These are phyloP conservation scores for Drosophila mulleri DNA, from an alignment of 2,888 invertebrate species.

Conservation along the genomic window DNA sequence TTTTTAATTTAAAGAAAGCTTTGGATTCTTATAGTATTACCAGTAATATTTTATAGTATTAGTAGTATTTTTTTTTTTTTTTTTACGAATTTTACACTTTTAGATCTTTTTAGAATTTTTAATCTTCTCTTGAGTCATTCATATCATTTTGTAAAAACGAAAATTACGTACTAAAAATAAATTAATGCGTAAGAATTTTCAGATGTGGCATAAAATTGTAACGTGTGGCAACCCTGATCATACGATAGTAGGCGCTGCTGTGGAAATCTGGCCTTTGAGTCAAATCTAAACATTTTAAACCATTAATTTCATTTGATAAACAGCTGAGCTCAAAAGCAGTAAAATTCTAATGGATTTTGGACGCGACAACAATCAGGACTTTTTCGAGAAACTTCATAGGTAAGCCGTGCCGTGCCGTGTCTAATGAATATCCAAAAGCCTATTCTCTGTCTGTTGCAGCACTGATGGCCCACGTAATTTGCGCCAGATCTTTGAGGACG, in stretches of 20 bases:
- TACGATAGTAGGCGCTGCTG: background rate
- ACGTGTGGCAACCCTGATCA: background rate
- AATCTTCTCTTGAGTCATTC: too few relatives aligned
- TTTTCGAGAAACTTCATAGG: conserved; percentile 30
- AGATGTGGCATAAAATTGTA: background rate
- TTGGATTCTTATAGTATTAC: too few relatives aligned
- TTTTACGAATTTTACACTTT: too few relatives aligned
- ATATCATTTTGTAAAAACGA: too few relatives aligned
- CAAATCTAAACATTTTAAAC: background rate
- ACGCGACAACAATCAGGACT: conserved; percentile 14
- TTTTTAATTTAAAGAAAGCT: background rate
- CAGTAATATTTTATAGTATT: too few relatives aligned
- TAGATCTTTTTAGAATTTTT: too few relatives aligned
- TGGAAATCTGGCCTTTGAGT: background rate
- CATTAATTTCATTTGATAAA: background rate
- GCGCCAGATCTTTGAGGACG: conserved; percentile 53
- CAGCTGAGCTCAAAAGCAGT: background rate
- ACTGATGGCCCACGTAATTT: conserved; percentile 32
- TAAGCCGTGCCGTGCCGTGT: conserved; percentile 7
- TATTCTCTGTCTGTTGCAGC: conserved; percentile 10
- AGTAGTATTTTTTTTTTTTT: too few relatives aligned
- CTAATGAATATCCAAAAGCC: too few relatives aligned
- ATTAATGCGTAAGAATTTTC: background rate
- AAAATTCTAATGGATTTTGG: conserved; percentile 17
- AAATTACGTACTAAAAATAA: background rate